Evolutionary conservation across 2,113 vertebrate species (phyloP).

Genomic region (Saguinus midas): DNA sequence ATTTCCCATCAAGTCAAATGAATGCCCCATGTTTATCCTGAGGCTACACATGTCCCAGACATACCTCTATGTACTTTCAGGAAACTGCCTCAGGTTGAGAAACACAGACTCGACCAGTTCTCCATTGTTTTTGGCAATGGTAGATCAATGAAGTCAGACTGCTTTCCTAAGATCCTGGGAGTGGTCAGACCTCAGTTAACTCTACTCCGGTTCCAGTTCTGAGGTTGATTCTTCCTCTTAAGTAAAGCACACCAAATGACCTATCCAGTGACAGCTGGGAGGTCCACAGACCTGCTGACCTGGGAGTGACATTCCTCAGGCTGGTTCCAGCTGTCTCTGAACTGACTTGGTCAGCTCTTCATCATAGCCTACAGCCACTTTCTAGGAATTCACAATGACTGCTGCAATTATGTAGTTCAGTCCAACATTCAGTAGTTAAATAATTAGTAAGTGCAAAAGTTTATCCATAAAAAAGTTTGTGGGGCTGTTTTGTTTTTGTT

Average conservation of each 20-base stretch:
- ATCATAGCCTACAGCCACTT: conserved; percentile 33
- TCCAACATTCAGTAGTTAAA: not conserved
- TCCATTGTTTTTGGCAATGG: not conserved
- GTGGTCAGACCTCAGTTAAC: not conserved
- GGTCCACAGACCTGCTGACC: not conserved
- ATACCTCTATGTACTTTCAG: not conserved
- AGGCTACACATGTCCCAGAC: not conserved
- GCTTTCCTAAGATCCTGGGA: conserved; percentile 35
- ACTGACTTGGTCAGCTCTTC: not conserved
- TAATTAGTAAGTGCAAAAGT: not conserved
- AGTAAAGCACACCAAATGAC: conserved; percentile 16
- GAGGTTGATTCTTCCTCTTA: not conserved
- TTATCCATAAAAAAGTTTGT: not conserved
- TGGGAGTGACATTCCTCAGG: conserved; percentile 31
- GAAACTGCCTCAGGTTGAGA: not conserved
- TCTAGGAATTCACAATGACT: conserved; percentile 56
- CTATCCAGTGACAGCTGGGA: conserved; percentile 45
- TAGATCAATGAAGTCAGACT: not conserved
- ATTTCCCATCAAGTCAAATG: conserved; percentile 8
- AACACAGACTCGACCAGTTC: conserved; percentile 15
- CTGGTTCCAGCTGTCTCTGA: conserved; percentile 35
- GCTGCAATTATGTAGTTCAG: not conserved
- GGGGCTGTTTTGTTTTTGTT: no score
- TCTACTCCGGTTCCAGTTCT: not conserved
- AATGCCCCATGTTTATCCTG: not conserved